Percentiles rank a stretch among this genome's conserved stretches.
These are phyloP conservation scores for Pantelozetes paolii DNA, from an alignment of 2,888 invertebrate species.

Conservation along the genomic window DNA sequence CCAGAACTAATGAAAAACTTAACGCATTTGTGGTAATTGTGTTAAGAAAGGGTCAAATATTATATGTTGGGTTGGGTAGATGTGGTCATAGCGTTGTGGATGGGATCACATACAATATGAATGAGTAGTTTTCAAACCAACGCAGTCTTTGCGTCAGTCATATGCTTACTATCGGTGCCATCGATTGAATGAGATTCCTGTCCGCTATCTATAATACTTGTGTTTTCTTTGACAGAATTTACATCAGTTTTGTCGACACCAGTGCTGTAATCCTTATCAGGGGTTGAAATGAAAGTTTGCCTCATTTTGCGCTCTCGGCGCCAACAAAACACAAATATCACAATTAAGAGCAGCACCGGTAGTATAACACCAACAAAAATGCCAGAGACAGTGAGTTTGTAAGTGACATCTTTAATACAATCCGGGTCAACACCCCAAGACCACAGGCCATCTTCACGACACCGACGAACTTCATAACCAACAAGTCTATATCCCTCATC, in stretches of 20 bases:
- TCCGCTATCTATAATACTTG: not conserved
- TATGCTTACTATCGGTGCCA: too few species aligned
- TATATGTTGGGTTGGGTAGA: too few species aligned
- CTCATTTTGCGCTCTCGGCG: not conserved
- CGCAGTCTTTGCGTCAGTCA: too few species aligned
- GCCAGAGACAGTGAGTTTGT: not conserved
- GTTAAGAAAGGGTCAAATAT: too few species aligned
- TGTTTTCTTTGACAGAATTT: not conserved
- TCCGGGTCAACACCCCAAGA: constrained; percentile 78
- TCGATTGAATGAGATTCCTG: not conserved
- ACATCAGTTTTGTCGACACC: not conserved
- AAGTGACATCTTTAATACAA: constrained; percentile 59
- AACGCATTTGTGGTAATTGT: too few species aligned
- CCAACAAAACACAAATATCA: constrained; percentile 19
- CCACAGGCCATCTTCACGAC: constrained; percentile 75
- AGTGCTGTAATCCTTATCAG: not conserved
- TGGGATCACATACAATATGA: too few species aligned
- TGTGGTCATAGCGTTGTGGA: too few species aligned
- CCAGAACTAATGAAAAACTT: too few species aligned
- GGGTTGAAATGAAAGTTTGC: not conserved
- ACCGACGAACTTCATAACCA: constrained; percentile 77
- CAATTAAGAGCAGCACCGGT: not conserved
- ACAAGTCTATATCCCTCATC: constrained; percentile 79
- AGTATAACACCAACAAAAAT: constrained; percentile 13
- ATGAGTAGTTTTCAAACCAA: too few species aligned